Conservation (phyloP, 2,113 vertebrate genomes). For the Spilogale gracilis region DNA sequence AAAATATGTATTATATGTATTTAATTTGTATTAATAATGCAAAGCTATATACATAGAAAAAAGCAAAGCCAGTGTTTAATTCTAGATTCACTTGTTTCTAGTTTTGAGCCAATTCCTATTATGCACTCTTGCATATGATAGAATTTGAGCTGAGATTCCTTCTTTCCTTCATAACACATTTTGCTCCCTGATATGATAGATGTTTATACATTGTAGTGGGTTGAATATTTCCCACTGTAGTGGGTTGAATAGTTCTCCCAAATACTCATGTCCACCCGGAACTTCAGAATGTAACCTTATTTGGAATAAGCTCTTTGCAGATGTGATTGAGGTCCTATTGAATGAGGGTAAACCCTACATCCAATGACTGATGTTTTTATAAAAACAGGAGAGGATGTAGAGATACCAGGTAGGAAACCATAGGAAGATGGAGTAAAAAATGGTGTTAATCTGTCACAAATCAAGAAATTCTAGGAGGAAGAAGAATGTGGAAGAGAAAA, state of each 20-base stretch:
- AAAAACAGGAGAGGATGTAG: neutral
- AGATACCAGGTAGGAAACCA: neutral
- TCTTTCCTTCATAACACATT: neutral
- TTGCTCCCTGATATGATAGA: neutral
- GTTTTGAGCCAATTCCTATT: neutral
- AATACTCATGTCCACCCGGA: neutral
- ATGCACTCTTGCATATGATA: too few relatives aligned
- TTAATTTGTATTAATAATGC: too few relatives aligned
- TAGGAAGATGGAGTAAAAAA: neutral
- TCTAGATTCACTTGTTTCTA: neutral
- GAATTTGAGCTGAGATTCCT: neutral
- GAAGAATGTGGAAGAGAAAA: neutral
- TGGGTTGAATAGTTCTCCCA: too few relatives aligned
- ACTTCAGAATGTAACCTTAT: neutral
- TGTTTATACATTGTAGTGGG: neutral
- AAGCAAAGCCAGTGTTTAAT: neutral
- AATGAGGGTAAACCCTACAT: neutral
- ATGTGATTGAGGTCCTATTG: neutral
- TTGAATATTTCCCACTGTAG: neutral
- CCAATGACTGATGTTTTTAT: neutral
- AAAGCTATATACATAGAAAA: too few relatives aligned
- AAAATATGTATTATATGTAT: too few relatives aligned
- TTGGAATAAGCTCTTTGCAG: neutral
- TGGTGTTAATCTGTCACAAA: neutral
- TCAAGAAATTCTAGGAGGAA: too few relatives aligned